Evolutionary conservation across 2,888 invertebrate species (phyloP).

Genomic region (Iphiclides podalirius): DNA sequence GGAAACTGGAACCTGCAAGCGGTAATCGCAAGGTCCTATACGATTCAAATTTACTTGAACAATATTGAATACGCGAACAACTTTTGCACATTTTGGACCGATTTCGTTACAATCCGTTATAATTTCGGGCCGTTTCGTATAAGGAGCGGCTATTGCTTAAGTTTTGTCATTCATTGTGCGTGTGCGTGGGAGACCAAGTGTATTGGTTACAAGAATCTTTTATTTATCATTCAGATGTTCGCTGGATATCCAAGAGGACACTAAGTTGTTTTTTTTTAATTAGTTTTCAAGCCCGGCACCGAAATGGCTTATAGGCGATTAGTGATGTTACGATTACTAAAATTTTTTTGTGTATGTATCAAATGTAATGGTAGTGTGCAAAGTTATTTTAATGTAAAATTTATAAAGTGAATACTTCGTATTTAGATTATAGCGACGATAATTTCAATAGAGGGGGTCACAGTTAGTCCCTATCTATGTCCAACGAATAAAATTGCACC

Average conservation of each 20-base stretch:
- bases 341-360: slow-evolving; percentile 24
- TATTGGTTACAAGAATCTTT: slow-evolving; percentile 46
- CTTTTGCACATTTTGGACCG: slow-evolving; percentile 28
- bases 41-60: not conserved
- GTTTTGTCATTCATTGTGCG: slow-evolving; percentile 46
- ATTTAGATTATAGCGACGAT: slow-evolving; percentile 35
- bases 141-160: slow-evolving; percentile 60
- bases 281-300: slow-evolving; percentile 7
- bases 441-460: slow-evolving; percentile 46
- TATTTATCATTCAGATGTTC: slow-evolving; percentile 49
- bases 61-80: slow-evolving; percentile 6
- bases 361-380: no score
- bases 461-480: slow-evolving; percentile 56
- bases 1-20: not conserved
- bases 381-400: no score
- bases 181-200: slow-evolving; percentile 58
- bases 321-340: slow-evolving; percentile 1
- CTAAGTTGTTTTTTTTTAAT: slow-evolving; percentile 27
- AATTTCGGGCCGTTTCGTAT: slow-evolving; percentile 37
- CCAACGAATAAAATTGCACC: slow-evolving; percentile 74
- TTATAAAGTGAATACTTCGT: slow-evolving; percentile 34
- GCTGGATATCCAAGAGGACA: slow-evolving; percentile 41
- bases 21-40: not conserved
- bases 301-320: slow-evolving; percentile 16
- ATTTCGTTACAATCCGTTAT: slow-evolving; percentile 38